Base-by-base conservation (phyloP, 2,797 vertebrate genomes). In the Rhyacichthys aspro region DNA sequence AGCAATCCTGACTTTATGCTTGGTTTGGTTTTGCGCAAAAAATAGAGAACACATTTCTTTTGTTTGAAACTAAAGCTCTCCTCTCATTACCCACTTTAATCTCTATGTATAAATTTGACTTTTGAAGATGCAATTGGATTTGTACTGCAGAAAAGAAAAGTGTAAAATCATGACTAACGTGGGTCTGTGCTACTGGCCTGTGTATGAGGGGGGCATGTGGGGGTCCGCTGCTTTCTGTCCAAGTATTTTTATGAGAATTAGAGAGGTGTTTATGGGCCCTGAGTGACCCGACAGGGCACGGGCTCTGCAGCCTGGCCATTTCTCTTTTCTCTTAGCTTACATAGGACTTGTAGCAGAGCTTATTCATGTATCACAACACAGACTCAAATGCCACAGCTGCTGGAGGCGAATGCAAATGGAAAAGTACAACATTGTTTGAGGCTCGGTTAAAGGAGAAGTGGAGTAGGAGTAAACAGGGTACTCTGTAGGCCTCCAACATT, bases 391-490 rank as follows among this genome's bases (percentile, higher is more conserved):
- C 66, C 70, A 49, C 65, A 63, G 78, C 72, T 59, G 82, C 55
- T 61, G 74, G 61, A 72, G 49, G 73, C 74, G 66, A 74, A 81
- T 34, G 57, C 57, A 63, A 75, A 80, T 68, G 73, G 78, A 81
- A 83, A 83, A 79, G 73, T 76, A 79, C 72, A 78, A 53, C 43
- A 12, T 4, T 19, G 72, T 43, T 75, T 56, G 72, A 81, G 76
- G 78, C 68, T 68, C 81, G 57, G 67, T 76, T 79, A 71, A 81
- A 78, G 79, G 67, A 59, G 52, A 83, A 76, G 58, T 18, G 67
- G 47, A 44, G 61, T 76, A 33, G 44, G 79, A 58, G 61, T 86
- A 81, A 89, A 86, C 75, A 73, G 76, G 63, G 84, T 62, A 76
- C 71, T 81, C 69, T 76, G 76, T 79, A 76, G 41, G 55, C 52